These are phyloP conservation scores for Elysia chlorotica DNA, from an alignment of 1,140 invertebrate genomes.

Conservation along the genomic window DNA sequence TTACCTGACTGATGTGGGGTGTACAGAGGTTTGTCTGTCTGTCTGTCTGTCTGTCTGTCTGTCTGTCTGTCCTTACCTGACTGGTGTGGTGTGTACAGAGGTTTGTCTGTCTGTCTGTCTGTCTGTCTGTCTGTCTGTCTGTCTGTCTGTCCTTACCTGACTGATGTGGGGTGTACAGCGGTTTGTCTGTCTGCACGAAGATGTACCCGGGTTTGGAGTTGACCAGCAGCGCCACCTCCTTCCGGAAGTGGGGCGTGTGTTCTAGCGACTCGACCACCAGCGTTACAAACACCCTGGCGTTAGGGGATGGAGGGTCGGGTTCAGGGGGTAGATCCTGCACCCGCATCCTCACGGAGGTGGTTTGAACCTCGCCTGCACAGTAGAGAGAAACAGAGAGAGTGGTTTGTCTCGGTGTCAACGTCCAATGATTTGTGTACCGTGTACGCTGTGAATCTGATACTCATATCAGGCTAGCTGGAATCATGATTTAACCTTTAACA, in stretches of 20 bases:
- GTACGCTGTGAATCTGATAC: too few species aligned
- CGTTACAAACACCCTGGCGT: neutral
- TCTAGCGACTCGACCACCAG: neutral
- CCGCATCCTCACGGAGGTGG: too few species aligned
- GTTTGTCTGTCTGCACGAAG: slow-evolving; percentile 52
- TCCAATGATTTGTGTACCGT: too few species aligned
- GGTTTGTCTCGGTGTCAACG: too few species aligned
- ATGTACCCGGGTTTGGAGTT: slow-evolving; percentile 36
- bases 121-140: too few species aligned
- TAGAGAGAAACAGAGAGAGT: too few species aligned
- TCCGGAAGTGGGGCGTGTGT: slow-evolving; percentile 2
- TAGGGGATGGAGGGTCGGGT: too few species aligned
- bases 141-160: too few species aligned
- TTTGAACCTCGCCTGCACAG: too few species aligned
- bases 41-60: slow-evolving; percentile 9
- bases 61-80: slow-evolving; percentile 39
- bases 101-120: slow-evolving; percentile 53
- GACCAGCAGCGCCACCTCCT: neutral
- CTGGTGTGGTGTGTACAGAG: slow-evolving; percentile 46
- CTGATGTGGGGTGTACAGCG: slow-evolving; percentile 46
- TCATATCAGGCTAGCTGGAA: too few species aligned
- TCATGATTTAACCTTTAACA: too few species aligned
- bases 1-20: slow-evolving; percentile 46
- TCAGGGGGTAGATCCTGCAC: too few species aligned
- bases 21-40: slow-evolving; percentile 51